A percentile compares a stretch with the other conserved stretches of the same genome.
phyloP scores from a whole-genome alignment of 2,888 invertebrate species.

The Spicauda simplicius region DNA sequence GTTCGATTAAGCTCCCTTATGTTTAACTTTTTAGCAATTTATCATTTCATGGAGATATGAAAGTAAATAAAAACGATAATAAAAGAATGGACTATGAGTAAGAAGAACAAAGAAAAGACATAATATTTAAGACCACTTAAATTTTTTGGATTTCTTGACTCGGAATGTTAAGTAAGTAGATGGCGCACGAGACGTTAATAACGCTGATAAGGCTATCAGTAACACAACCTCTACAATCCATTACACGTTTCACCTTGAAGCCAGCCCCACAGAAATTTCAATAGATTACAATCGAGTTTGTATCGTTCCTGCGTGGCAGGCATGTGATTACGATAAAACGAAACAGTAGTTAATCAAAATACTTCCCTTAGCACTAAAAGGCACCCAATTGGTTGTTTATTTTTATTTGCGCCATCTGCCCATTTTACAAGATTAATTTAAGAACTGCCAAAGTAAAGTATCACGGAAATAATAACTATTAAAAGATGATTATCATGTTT shows the following conservation, averaged over 20 bases:
- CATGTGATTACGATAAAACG: slow-evolving; percentile 4
- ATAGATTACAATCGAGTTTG: background rate
- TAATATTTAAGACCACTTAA: no score
- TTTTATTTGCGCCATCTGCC: slow-evolving; percentile 2
- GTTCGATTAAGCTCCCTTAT: no score
- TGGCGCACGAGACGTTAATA: background rate
- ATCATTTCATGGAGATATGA: no score
- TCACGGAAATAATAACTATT: no score
- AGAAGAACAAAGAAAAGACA: no score
- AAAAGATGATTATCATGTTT: no score
- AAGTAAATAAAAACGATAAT: no score
- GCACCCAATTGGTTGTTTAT: slow-evolving; percentile 10
- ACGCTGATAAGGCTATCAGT: background rate
- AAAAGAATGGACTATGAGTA: no score
- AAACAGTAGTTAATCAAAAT: slow-evolving; percentile 13
- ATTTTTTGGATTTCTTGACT: no score
- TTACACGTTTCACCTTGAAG: slow-evolving; percentile 25
- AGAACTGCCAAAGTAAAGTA: no score
- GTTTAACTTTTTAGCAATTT: no score
- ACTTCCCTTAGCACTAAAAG: slow-evolving; percentile 1
- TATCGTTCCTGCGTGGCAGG: background rate
- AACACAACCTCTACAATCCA: slow-evolving; percentile 10
- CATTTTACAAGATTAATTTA: background rate
- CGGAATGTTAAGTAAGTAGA: background rate
- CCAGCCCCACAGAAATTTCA: slow-evolving; percentile 24